A percentile compares a stretch with the other conserved stretches of the same genome.
phyloP scores from a whole-genome alignment of 2,797 vertebrate species.

The Myioborus melanocephalus region DNA sequence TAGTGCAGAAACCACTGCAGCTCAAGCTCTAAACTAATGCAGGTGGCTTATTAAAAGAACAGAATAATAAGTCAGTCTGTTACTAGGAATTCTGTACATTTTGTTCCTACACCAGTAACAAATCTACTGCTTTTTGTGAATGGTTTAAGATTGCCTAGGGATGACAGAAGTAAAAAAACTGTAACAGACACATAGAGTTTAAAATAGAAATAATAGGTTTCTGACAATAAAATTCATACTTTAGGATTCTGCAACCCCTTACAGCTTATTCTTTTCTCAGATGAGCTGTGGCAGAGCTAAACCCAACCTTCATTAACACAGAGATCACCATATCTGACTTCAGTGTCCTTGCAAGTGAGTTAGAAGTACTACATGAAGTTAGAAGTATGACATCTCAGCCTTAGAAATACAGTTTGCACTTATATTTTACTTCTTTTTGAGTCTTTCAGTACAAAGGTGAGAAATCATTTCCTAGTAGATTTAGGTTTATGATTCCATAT shows the following conservation, averaged over 20 bases:
- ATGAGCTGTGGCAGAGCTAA: neutral
- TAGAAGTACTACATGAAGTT: neutral
- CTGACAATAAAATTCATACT: neutral
- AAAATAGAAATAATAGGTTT: neutral
- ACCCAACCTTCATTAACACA: neutral
- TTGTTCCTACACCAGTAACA: neutral
- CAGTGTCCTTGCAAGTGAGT: neutral
- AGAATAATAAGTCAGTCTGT: neutral
- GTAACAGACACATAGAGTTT: neutral
- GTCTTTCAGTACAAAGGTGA: constrained; percentile 17
- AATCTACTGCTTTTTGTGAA: neutral
- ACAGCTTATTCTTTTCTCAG: neutral
- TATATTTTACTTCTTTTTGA: constrained; percentile 27
- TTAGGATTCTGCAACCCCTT: neutral
- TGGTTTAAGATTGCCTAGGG: neutral
- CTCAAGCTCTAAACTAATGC: neutral
- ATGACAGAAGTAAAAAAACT: neutral
- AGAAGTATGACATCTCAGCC: neutral
- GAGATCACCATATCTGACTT: neutral
- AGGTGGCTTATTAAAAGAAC: neutral
- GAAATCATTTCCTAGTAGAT: constrained; percentile 45
- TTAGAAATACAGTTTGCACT: neutral
- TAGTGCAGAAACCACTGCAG: neutral
- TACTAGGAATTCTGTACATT: neutral
- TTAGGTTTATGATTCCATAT: neutral